A percentile compares a stretch with the other conserved stretches of the same genome.
Evolutionary conservation across 2,797 vertebrate genomes (phyloP).

Genomic region (Etheostoma nigrum): DNA sequence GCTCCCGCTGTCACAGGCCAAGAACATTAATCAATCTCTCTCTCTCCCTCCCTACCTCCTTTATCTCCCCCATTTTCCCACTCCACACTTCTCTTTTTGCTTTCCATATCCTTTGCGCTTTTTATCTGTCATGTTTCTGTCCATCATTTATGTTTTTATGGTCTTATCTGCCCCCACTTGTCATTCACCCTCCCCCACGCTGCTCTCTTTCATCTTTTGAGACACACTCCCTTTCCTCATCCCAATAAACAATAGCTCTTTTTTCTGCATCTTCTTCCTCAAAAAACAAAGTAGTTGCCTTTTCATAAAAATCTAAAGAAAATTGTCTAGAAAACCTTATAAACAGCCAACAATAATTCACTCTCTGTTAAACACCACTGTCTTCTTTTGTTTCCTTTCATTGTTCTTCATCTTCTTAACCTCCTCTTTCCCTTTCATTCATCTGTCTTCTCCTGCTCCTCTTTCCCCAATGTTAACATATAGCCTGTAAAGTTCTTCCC

Average conservation of each 20-base stretch:
- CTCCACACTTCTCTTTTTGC: conserved; percentile 36
- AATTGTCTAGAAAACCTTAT: neutral
- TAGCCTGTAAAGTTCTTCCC: conserved; percentile 2
- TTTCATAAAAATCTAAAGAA: neutral
- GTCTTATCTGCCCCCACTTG: conserved; percentile 56
- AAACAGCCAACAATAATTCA: conserved; percentile 1
- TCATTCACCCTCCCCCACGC: conserved; percentile 29
- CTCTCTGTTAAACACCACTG: conserved; percentile 15
- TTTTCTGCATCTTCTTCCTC: neutral
- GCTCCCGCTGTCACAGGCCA: conserved; percentile 85
- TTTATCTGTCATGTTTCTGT: conserved; percentile 48
- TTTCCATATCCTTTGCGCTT: conserved; percentile 29
- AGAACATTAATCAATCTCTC: conserved; percentile 87
- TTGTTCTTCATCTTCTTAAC: conserved; percentile 7
- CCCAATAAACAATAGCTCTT: conserved; percentile 17
- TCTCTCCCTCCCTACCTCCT: conserved; percentile 44
- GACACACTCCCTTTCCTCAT: conserved; percentile 19
- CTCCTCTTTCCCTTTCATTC: conserved; percentile 9
- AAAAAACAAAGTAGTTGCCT: neutral
- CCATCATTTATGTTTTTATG: conserved; percentile 62
- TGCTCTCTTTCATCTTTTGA: conserved; percentile 50
- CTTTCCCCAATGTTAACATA: conserved; percentile 22
- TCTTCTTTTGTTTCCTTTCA: conserved; percentile 17
- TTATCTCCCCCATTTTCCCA: conserved; percentile 31
- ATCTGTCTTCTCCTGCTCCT: conserved; percentile 26